phyloP scores from a whole-genome alignment of 2,888 invertebrate species.

The Erebia aethiops region DNA sequence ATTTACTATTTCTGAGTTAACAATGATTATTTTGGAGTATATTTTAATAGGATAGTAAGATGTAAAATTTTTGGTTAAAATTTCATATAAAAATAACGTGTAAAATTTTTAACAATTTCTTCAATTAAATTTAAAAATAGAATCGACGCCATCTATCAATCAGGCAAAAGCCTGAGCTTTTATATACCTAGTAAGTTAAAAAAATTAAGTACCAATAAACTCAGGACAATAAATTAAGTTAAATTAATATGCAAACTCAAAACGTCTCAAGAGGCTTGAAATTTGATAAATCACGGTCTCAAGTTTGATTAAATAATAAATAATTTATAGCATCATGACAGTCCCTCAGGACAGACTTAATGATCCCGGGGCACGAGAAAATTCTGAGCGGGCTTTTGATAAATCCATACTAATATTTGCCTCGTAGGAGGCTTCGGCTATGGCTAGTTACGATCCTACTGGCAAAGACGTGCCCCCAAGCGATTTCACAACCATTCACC shows the following conservation, averaged over 20 bases:
- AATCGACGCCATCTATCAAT: too few relatives aligned
- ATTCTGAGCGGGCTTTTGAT: not conserved
- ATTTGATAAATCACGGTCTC: not conserved
- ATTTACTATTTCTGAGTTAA: too few relatives aligned
- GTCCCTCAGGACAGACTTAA: not conserved
- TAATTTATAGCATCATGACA: not conserved
- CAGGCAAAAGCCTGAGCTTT: not conserved
- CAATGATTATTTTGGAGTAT: too few relatives aligned
- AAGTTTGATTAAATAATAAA: conserved; percentile 2
- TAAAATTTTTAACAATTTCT: too few relatives aligned
- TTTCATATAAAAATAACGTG: too few relatives aligned
- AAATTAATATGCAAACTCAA: conserved; percentile 9
- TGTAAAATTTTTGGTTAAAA: too few relatives aligned
- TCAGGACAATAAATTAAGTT: not conserved
- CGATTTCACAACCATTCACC: too few relatives aligned
- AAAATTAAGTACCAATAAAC: not conserved
- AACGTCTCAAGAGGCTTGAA: not conserved
- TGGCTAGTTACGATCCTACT: too few relatives aligned
- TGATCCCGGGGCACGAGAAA: not conserved
- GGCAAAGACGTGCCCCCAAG: too few relatives aligned
- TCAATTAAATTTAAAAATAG: too few relatives aligned
- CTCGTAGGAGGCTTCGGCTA: too few relatives aligned
- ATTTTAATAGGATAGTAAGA: too few relatives aligned
- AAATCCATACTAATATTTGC: not conserved
- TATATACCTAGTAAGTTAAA: not conserved